phyloP scores from a whole-genome alignment of 92 coral and sea anemone species.

The Pocillopora meandrina region DNA sequence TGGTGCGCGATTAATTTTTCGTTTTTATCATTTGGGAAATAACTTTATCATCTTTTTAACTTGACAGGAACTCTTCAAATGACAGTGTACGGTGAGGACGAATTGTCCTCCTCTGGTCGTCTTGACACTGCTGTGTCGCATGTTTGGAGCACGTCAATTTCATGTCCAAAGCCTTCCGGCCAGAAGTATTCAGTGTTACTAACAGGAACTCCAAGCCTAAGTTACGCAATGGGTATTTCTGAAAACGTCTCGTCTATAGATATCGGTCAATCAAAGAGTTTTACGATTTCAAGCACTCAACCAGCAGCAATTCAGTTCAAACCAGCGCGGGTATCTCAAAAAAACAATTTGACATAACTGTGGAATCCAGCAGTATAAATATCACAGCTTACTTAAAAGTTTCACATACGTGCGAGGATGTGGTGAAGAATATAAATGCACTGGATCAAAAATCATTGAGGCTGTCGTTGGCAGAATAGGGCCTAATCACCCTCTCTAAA shows the following conservation, averaged over 20 bases:
- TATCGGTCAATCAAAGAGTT: background rate
- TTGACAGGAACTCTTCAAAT: slow-evolving; percentile 36
- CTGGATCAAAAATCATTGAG: slow-evolving; percentile 47
- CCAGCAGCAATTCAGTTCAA: slow-evolving; percentile 26
- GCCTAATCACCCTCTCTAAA: slow-evolving; percentile 72
- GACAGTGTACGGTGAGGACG: slow-evolving; percentile 23
- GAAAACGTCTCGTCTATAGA: background rate
- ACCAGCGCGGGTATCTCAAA: slow-evolving; percentile 15
- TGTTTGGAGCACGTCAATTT: background rate
- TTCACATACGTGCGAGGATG: slow-evolving; percentile 57
- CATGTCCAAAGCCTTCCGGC: slow-evolving; percentile 20
- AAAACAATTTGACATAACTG: slow-evolving; percentile 76
- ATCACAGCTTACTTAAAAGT: slow-evolving; percentile 61
- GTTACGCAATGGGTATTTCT: slow-evolving; percentile 17
- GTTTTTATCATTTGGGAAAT: background rate
- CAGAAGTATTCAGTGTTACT: slow-evolving; percentile 11
- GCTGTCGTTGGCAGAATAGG: slow-evolving; percentile 58
- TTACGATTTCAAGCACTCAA: background rate
- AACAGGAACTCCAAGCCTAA: slow-evolving; percentile 24
- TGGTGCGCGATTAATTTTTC: background rate
- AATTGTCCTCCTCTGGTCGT: slow-evolving; percentile 15
- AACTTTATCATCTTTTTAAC: background rate
- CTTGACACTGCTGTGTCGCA: slow-evolving; percentile 4
- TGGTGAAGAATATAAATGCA: slow-evolving; percentile 6
- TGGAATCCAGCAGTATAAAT: slow-evolving; percentile 21